Base-by-base conservation (phyloP, 2,113 vertebrate species). In the Daubentonia madagascariensis region DNA sequence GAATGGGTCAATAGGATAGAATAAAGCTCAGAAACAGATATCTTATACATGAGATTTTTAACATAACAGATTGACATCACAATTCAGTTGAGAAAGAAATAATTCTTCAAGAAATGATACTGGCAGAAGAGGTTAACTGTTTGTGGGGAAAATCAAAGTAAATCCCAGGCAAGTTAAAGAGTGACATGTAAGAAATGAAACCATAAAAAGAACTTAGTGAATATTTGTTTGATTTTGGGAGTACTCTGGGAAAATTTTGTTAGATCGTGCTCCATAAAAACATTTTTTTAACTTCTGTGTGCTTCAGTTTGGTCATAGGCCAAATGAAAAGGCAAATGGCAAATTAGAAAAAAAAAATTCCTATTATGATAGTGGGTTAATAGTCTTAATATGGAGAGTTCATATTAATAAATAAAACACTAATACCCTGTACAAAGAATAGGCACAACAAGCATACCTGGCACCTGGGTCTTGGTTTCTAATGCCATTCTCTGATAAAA, bases 241-340 rank as follows among this genome's bases (percentile, higher is more conserved):
- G 76, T 43, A 45, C 12, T 35, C 0, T n/a, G 22, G 32, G n/a
- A 25, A n/a, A 35, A 72, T 65, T 37, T 54, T 90, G 10, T 37
- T 40, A 73, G 61, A 89, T 35, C 22, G 13, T 67, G 40, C 3
- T 78, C 8, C 10, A 43, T 54, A 80, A 83, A 72, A 45, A 35
- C 8, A 28, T 6, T 6, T 86, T 86, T 30, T 45, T 28, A 43
- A 59, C 17, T 37, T 70, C 17, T 87, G 0, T n/a, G 37, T 79
- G 16, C 50, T 87, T 59, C 63, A 37, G 32, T n/a, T 63, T 57
- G 72, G 32, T 78, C 61, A 37, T 48, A 68, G 48, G 57, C 50
- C 32, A 48, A 93, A 87, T 93, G 22, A 67, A 86, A 86, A 79
- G 57, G n/a, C 59, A 68, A 13, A 67, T 86, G 37, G 30, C 4